Percentiles rank a stretch among this genome's conserved stretches.
These are phyloP conservation scores for Microctenopoma lineatum DNA, from an alignment of 2,797 vertebrate genomes.

Conservation along the genomic window DNA sequence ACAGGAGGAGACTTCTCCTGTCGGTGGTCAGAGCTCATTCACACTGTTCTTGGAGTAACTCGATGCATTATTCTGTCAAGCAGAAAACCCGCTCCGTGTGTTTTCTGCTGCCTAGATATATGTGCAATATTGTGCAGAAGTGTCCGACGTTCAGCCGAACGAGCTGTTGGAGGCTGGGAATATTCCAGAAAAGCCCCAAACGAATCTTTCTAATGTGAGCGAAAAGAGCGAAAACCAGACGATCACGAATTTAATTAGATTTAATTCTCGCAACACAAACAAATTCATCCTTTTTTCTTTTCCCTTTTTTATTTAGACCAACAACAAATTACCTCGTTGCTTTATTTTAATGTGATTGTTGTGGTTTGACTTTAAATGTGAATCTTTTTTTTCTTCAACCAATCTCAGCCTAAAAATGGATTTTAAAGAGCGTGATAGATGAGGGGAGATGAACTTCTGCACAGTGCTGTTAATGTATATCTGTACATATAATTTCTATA, in stretches of 20 bases:
- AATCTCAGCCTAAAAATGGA: constrained; percentile 1
- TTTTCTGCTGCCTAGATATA: constrained; percentile 80
- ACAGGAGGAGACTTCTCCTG: constrained; percentile 36
- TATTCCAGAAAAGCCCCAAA: not conserved
- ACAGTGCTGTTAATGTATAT: constrained; percentile 83
- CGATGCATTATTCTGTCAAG: constrained; percentile 58
- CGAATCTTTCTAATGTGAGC: not conserved
- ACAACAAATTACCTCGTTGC: not conserved
- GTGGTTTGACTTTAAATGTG: too few relatives aligned
- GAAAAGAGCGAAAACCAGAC: not conserved
- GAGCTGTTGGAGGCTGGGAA: constrained; percentile 37
- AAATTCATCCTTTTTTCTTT: not conserved
- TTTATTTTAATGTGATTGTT: constrained; percentile 11
- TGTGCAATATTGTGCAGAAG: constrained; percentile 82
- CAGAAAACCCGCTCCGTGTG: constrained; percentile 58
- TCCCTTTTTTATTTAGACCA: not conserved
- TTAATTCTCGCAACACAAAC: too few relatives aligned
- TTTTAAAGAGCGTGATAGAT: constrained; percentile 1
- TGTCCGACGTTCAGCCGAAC: constrained; percentile 30
- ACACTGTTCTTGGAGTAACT: constrained; percentile 53
- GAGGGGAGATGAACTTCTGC: constrained; percentile 62
- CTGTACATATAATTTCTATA: constrained; percentile 87
- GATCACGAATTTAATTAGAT: not conserved
- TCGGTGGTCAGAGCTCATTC: constrained; percentile 9
- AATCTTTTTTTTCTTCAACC: constrained; percentile 4